A percentile compares a stretch with the other conserved stretches of the same genome.
Conservation (phyloP, 2,888 invertebrate genomes). For the Mythimna pallens region DNA sequence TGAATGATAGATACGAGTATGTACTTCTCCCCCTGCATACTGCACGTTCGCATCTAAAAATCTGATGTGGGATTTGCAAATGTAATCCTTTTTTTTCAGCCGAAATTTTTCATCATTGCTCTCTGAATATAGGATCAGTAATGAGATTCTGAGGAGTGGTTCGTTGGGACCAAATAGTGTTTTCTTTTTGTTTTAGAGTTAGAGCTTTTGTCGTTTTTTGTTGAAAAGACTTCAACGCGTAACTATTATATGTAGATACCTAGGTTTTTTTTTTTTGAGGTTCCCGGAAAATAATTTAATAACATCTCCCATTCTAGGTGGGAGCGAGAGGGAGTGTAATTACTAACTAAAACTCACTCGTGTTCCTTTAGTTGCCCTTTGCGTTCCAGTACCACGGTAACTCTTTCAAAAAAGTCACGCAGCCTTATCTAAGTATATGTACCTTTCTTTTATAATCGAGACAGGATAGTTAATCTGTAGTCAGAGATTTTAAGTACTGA, state of each 20-base stretch:
- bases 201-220: slow-evolving; percentile 47
- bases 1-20: slow-evolving; percentile 89
- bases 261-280: neutral
- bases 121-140: slow-evolving; percentile 61
- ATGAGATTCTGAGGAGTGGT: slow-evolving; percentile 50
- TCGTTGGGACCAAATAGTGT: slow-evolving; percentile 33
- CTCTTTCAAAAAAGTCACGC: no score
- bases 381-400: no score
- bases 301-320: no score
- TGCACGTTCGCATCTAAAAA: slow-evolving; percentile 79
- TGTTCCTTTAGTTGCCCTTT: no score
- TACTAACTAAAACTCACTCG: no score
- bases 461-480: no score
- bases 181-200: slow-evolving; percentile 28
- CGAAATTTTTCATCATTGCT: slow-evolving; percentile 69
- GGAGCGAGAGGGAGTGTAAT: no score
- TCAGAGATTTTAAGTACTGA: neutral
- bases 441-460: no score
- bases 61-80: slow-evolving; percentile 83
- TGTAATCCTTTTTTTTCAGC: slow-evolving; percentile 66
- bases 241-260: slow-evolving; percentile 2
- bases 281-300: no score
- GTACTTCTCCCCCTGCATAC: slow-evolving; percentile 75
- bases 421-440: neutral
- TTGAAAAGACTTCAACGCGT: slow-evolving; percentile 74